phyloP scores from a whole-genome alignment of 2,797 vertebrate species.

The Nothura maculosa region DNA sequence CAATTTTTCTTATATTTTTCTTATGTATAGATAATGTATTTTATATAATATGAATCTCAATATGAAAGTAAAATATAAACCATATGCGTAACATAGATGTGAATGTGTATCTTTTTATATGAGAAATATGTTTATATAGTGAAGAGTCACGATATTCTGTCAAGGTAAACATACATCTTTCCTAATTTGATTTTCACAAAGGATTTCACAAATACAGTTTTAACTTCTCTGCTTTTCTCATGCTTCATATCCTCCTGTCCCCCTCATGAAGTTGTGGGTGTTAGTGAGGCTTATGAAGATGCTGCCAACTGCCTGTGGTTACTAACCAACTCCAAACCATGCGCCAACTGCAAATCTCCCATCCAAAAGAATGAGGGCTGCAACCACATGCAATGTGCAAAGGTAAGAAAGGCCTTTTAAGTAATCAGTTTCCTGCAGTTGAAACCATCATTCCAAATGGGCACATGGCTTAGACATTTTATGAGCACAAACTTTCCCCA shows the following conservation, averaged over 20 bases:
- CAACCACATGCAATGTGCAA: slow-evolving; percentile 99
- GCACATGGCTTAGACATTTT: neutral
- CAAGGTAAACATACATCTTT: neutral
- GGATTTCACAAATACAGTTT: neutral
- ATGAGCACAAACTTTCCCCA: neutral
- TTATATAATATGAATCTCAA: neutral
- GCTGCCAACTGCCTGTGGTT: slow-evolving; percentile 99
- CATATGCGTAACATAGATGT: neutral
- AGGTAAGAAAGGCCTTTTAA: slow-evolving; percentile 75
- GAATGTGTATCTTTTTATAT: neutral
- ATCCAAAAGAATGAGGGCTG: slow-evolving; percentile 99
- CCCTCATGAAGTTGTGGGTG: slow-evolving; percentile 90
- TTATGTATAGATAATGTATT: neutral
- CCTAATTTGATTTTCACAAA: neutral
- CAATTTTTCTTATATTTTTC: neutral
- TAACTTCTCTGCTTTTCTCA: slow-evolving; percentile 19
- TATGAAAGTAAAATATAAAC: neutral
- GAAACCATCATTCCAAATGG: neutral
- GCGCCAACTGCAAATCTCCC: slow-evolving; percentile 98
- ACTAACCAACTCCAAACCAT: slow-evolving; percentile 96
- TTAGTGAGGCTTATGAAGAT: slow-evolving; percentile 96
- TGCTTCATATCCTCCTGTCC: neutral
- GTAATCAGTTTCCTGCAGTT: neutral
- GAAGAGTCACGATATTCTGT: neutral
- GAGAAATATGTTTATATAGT: neutral